These are phyloP conservation scores for Vidua chalybeata DNA, from an alignment of 2,113 vertebrate species.

Conservation along the genomic window DNA sequence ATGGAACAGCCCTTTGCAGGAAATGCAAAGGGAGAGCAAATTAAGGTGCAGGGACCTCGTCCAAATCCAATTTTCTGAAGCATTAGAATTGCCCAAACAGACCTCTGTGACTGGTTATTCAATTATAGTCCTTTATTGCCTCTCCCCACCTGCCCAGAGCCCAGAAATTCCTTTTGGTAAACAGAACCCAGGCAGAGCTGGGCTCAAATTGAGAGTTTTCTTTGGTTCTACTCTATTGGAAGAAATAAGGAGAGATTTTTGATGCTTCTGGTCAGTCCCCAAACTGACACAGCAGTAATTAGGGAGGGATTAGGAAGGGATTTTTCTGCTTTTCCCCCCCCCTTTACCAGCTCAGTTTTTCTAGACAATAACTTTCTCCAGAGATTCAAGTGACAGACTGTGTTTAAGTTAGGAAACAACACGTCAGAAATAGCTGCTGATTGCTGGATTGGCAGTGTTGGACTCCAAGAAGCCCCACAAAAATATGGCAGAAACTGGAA, in stretches of 20 bases:
- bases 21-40: conserved; percentile 40
- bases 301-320: conserved; percentile 5
- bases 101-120: conserved; percentile 19
- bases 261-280: conserved; percentile 33
- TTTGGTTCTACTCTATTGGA: background rate
- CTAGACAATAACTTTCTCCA: background rate
- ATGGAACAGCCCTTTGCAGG: background rate
- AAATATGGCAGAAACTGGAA: background rate
- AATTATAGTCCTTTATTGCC: conserved; percentile 43
- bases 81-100: conserved; percentile 58
- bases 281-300: conserved; percentile 48
- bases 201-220: background rate
- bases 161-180: conserved; percentile 28
- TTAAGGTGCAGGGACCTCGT: conserved; percentile 58
- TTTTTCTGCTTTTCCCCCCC: conserved; percentile 25
- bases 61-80: conserved; percentile 68
- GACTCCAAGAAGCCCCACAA: background rate
- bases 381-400: conserved; percentile 52
- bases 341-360: background rate
- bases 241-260: conserved; percentile 37
- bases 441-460: background rate
- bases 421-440: conserved; percentile 21
- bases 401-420: conserved; percentile 14
- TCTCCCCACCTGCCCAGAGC: background rate
- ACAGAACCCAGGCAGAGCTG: conserved; percentile 19